Conservation (phyloP, 2,888 invertebrate genomes). For the Aphodius sticticus region DNA sequence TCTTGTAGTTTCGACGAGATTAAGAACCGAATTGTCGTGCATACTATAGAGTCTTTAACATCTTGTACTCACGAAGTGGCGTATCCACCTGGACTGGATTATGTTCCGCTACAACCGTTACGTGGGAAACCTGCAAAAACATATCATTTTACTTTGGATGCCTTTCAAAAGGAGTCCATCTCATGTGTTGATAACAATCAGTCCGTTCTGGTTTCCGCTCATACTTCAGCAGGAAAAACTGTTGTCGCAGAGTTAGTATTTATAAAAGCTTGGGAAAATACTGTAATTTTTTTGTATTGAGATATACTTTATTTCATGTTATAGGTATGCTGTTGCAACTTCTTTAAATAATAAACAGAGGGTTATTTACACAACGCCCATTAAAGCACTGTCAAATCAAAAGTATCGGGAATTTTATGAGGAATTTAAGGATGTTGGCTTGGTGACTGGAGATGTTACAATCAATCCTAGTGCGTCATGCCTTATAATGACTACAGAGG, state of each 20-base stretch:
- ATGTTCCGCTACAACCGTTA: conserved; percentile 67
- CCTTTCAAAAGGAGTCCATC: conserved; percentile 97
- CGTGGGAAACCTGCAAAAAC: conserved; percentile 83
- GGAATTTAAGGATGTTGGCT: conserved; percentile 96
- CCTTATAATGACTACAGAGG: conserved; percentile 99
- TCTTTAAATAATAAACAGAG: conserved; percentile 94
- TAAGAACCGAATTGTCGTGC: conserved; percentile 83
- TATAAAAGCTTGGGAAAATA: background rate
- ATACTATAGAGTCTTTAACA: conserved; percentile 88
- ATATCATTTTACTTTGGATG: conserved; percentile 94
- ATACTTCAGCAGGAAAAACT: conserved; percentile 99
- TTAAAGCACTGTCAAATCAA: conserved; percentile 99
- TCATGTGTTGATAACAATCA: conserved; percentile 97
- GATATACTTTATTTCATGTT: conserved; percentile 21
- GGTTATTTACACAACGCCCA: conserved; percentile 99
- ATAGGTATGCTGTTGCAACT: conserved; percentile 92
- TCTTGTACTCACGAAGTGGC: conserved; percentile 98
- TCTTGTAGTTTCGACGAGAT: conserved; percentile 74
- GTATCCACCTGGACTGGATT: conserved; percentile 86
- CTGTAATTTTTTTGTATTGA: conserved; percentile 9
- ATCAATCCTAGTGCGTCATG: conserved; percentile 98
- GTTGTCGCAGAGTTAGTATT: conserved; percentile 94
- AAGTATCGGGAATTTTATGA: conserved; percentile 98
- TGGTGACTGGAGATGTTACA: conserved; percentile 99
- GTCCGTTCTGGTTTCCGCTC: conserved; percentile 98